Conservation (phyloP, 2,888 invertebrate genomes). For the Drosophila meridiana region DNA sequence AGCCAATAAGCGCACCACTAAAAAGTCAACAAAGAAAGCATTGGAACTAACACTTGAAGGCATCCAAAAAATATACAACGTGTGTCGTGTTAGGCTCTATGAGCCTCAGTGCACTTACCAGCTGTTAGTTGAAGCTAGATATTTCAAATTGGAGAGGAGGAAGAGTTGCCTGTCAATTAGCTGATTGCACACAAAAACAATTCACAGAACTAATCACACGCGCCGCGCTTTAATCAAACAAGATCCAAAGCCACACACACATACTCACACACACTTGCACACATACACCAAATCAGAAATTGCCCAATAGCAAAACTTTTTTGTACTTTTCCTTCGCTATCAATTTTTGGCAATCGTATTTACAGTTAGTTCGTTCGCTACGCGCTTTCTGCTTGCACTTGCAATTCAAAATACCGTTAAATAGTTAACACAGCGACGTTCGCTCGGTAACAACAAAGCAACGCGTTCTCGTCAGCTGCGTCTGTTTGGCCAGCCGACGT, state of each 20-base stretch:
- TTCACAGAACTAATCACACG: constrained; percentile 62
- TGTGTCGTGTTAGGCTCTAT: constrained; percentile 1
- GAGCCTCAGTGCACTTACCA: constrained; percentile 39
- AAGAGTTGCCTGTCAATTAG: constrained; percentile 48
- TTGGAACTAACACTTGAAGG: background rate
- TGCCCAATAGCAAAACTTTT: constrained; percentile 64
- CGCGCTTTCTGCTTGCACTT: constrained; percentile 57
- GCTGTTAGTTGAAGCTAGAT: constrained; percentile 23
- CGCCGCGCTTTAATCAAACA: constrained; percentile 70
- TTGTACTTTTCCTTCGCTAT: constrained; percentile 42
- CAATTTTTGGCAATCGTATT: constrained; percentile 29
- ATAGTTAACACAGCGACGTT: constrained; percentile 12
- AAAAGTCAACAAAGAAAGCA: constrained; percentile 55
- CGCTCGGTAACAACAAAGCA: constrained; percentile 11
- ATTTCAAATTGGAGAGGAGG: constrained; percentile 1
- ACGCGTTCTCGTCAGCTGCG: constrained; percentile 29
- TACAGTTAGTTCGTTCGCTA: constrained; percentile 40
- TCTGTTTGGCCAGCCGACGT: constrained; percentile 65
- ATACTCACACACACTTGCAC: constrained; percentile 18
- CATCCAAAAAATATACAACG: background rate
- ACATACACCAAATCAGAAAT: constrained; percentile 60
- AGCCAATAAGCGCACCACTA: constrained; percentile 52
- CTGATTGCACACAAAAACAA: constrained; percentile 63
- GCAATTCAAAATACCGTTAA: constrained; percentile 71
- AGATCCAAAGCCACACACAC: constrained; percentile 13